These are phyloP conservation scores for Dichetophora obliterata DNA, from an alignment of 2,888 invertebrate genomes.

Conservation along the genomic window DNA sequence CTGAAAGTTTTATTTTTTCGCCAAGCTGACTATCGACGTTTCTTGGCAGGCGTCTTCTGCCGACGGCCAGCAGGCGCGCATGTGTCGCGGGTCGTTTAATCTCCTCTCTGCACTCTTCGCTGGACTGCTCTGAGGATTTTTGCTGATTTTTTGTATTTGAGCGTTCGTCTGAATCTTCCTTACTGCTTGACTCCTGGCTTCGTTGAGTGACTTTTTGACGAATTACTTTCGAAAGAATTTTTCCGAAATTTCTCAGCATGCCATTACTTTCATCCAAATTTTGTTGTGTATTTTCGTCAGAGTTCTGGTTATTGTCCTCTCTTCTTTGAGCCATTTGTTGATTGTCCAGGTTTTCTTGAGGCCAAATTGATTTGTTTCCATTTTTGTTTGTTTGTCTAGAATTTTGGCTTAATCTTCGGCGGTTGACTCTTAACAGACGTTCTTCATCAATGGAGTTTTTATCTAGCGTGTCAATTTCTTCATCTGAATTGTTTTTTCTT, in stretches of 20 bases:
- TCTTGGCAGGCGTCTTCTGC: not conserved
- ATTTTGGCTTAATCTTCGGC: not conserved
- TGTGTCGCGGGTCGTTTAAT: not conserved
- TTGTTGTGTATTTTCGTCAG: not conserved
- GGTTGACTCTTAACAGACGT: not conserved
- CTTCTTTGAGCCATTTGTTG: too few species aligned
- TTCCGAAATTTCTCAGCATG: not conserved
- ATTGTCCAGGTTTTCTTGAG: not conserved
- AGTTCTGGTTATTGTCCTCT: not conserved
- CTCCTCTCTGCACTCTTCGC: conserved; percentile 1
- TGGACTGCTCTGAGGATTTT: not conserved
- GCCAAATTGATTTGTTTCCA: not conserved
- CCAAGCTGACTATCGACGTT: not conserved
- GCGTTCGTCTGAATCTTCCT: not conserved
- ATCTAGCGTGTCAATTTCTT: not conserved
- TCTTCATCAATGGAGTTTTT: not conserved
- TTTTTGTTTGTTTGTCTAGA: not conserved
- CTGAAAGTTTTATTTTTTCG: not conserved
- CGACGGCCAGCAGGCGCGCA: not conserved
- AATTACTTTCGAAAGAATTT: not conserved
- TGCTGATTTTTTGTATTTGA: not conserved
- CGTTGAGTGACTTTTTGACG: not conserved
- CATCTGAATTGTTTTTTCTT: not conserved
- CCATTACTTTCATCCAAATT: too few species aligned
- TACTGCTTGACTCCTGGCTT: not conserved